phyloP scores from a whole-genome alignment of 2,113 vertebrate genomes.

The Egretta garzetta region DNA sequence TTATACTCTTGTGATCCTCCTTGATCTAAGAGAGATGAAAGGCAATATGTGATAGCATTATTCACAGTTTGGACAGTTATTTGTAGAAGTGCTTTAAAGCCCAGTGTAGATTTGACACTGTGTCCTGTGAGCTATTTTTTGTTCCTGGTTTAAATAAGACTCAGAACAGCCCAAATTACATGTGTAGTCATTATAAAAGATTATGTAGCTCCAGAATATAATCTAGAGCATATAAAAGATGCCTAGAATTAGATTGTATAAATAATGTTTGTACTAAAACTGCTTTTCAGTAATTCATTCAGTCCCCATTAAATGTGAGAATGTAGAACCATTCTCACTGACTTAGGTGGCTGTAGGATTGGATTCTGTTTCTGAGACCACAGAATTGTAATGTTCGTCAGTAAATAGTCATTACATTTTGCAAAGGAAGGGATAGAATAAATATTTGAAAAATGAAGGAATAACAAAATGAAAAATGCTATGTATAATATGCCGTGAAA shows the following conservation, averaged over 20 bases:
- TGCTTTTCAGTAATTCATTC: neutral
- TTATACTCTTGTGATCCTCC: neutral
- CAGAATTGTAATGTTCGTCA: neutral
- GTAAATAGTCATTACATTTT: neutral
- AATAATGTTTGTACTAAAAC: neutral
- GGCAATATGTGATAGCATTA: neutral
- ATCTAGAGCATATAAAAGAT: neutral
- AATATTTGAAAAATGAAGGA: neutral
- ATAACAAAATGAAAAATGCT: neutral
- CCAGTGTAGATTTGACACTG: neutral
- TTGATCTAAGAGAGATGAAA: constrained; percentile 11
- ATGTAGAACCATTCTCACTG: neutral
- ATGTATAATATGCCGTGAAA: neutral
- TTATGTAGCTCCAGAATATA: neutral
- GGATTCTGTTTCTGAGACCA: neutral
- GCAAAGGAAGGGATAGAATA: neutral
- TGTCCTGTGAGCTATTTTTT: neutral
- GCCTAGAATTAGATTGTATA: neutral
- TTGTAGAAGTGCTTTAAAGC: neutral
- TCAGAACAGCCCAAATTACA: neutral
- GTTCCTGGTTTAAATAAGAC: neutral
- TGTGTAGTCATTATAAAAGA: neutral
- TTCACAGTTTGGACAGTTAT: neutral
- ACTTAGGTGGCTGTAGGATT: neutral
- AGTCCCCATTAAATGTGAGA: neutral